Evolutionary conservation across 1,140 invertebrate genomes (phyloP), one percentile per base, ranked within the genome.

Genomic region (Magallana ariakensis): DNA sequence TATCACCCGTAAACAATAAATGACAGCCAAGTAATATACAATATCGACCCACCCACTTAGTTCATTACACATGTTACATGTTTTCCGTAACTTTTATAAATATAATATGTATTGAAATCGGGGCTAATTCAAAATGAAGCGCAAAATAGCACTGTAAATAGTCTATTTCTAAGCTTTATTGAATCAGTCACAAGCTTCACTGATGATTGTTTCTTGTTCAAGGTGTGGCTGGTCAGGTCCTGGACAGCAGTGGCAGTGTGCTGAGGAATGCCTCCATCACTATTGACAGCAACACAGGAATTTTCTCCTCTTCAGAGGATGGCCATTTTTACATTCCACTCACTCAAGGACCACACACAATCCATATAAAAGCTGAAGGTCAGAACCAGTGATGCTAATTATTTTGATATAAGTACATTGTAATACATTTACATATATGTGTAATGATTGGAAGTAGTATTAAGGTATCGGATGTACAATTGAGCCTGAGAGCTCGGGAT

Each of bases 221-320:
- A 91, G 98, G 98, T 19, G 96, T 98, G 16, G 97, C 97, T 95
- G 98, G 98, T 3, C 97, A 97, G 90, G 97, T 99, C 0, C 96
- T 96, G 91, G 97, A 99, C 94, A 96, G 97, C 86, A 96, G 96
- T 90, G 97, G 97, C 11, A 96, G 97, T 94, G 97, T 97, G 0
- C 96, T 99, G 53, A 97, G 97, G 90, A 97, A 97, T 83, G 98
- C 97, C 19, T 96, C 96, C 1, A 94, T 99, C 56, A 97, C 90
- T 80, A 80, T 94, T 82, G 91, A 92, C 81, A 89, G 89, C 46
- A 90, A 92, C 62, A 33, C 87, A 11, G 85, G 89, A 11, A 58
- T 80, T 8, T 58, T 90, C 19, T 82, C 80, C 10, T 80, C 87
- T 11, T 84, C 88, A 5, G 85, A 87, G 4, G 87, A 84, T 60